Base-by-base conservation (phyloP, 2,888 invertebrate species). In the Tyria jacobaeae region DNA sequence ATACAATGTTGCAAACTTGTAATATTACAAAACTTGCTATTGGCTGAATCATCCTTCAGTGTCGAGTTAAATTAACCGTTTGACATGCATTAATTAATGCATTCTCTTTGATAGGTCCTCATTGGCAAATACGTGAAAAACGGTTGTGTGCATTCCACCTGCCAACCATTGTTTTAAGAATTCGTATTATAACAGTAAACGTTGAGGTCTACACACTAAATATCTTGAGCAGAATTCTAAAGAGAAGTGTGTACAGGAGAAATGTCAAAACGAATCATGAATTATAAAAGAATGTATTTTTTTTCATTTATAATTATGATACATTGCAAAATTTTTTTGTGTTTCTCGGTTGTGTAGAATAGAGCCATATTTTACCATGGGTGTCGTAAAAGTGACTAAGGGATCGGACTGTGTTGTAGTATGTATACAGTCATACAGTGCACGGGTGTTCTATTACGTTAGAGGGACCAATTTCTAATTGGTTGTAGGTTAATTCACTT, bases 151-250 rank as follows among this genome's bases (percentile, higher is more conserved):
- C 27, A 49, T 49, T 49, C 48, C 35, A 37, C 25, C 25, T 57
- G 48, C 44, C 44, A 44, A 21, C 44, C 37, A 57, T 57, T 49
- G 57, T 39, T 39, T 57, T 17, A 25, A 37, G 34, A 21, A 37
- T 53, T 12, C 25, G 27, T 41, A 27, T n/a, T 10, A 41, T 55
- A 57, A 49, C 57, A 49, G 57, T 37, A 25, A 24, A 35, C 27
- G 25, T 34, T n/a, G 49, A 39, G 57, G 37, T 34, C 57, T 21
- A 10, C 25, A 39, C 25, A 39, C 49, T 57, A 37, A 57, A 25
- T 44, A 49, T 14, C 17, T 21, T 37, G 49, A 35, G 34, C 24
- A 35, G 56, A 56, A 56, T 56, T 44, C 14, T 44, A 44, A 56
- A 48, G 12, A 48, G n/a, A 56, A 39, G 25, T 25, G 25, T 24